Base-by-base conservation (phyloP, 2,797 vertebrate genomes). In the Microctenopoma stevenorrisi region DNA sequence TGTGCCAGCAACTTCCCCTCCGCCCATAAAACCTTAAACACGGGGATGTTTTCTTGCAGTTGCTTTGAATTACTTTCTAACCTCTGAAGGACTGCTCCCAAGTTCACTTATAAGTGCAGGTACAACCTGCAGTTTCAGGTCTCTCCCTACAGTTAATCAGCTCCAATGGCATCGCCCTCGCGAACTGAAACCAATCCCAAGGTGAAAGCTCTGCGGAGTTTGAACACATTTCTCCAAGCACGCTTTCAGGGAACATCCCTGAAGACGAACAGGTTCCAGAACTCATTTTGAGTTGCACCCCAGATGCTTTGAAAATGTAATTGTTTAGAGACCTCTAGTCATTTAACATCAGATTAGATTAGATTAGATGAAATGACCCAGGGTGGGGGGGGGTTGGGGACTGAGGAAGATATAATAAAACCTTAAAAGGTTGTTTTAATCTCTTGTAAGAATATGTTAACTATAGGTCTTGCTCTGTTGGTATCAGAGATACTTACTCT, bases 101-200 rank as follows among this genome's bases (percentile, higher is more conserved):
- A 61, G 47, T 63, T 70, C 18, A 52, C 44, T 50, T 9, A 16
- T 37, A 60, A 59, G 46, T 55, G 59, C 12, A 30, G 40, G 56
- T 30, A 1, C 7, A 61, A 75, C 68, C 71, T 66, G 38, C 4
- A 59, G 47, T 67, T 71, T 52, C 51, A 78, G 65, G 62, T 55
- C 48, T 63, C 44, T 53, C 40, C 26, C 37, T 60, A 51, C 72
- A 68, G 64, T 64, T 67, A 54, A 79, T 74, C 33, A 68, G 58
- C 68, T 76, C 38, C 65, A 54, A 64, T 61, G 47, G 33, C 48
- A 30, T 49, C 25, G 51, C 7, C 66, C 52, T 55, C 43, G 8
- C 55, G 56, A 42, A 48, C 50, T 71, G 37, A 58, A 55, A 67
- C 10, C 22, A 3, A 38, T 57, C 11, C 22, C 30, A 49, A 42